These are phyloP conservation scores for Gallinago undulata DNA, from an alignment of 2,113 vertebrate genomes.

Conservation along the genomic window DNA sequence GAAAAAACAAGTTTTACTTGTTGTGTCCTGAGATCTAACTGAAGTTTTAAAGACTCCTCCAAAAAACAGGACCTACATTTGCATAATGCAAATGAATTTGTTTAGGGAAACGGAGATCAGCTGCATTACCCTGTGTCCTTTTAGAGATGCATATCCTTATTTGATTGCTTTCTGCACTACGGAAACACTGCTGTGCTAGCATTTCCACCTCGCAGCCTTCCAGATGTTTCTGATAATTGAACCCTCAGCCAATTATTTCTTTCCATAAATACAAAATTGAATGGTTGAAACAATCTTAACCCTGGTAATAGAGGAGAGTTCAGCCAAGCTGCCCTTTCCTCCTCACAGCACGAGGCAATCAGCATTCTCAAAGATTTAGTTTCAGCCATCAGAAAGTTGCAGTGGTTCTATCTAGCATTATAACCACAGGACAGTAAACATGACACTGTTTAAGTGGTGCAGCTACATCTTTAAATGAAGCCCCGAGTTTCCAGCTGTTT, in stretches of 20 bases:
- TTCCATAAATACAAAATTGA: neutral
- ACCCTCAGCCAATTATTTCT: neutral
- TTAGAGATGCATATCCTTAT: neutral
- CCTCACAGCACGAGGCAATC: neutral
- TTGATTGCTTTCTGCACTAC: neutral
- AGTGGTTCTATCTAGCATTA: neutral
- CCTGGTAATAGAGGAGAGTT: neutral
- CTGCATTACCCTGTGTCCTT: neutral
- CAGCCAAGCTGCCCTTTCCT: neutral
- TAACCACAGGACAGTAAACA: neutral
- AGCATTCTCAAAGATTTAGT: neutral
- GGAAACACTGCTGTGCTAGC: neutral
- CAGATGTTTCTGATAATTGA: neutral
- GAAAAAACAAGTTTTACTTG: neutral
- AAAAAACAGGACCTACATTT: neutral
- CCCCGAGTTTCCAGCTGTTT: neutral
- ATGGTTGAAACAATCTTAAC: neutral
- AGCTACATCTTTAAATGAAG: neutral
- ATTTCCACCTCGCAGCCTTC: neutral
- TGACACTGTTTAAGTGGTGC: neutral
- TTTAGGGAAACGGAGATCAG: neutral
- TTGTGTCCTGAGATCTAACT: neutral
- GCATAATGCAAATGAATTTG: neutral
- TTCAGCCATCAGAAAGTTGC: neutral
- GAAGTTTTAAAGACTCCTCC: neutral